Percentiles rank a stretch among this genome's conserved stretches.
Conservation (phyloP, 2,113 vertebrate species). For the Semnornis frantzii region DNA sequence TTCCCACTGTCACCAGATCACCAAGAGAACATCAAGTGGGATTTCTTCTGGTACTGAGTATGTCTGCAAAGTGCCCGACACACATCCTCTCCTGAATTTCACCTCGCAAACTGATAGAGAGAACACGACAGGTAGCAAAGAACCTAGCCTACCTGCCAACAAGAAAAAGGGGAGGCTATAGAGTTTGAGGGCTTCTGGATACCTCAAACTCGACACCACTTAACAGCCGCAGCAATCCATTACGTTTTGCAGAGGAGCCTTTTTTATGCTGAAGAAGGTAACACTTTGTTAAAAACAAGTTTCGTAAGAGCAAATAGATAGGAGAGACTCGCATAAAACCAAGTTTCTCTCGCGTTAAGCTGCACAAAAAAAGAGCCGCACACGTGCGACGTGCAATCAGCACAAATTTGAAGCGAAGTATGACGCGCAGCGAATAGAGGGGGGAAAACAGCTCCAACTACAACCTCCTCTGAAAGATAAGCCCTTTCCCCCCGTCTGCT, state of each 20-base stretch:
- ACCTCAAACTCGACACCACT: too few species aligned
- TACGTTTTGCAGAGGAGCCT: background rate
- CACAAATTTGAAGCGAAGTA: rapidly evolving
- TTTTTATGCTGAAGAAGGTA: background rate
- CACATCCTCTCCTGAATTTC: rapidly evolving
- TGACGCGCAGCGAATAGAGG: rapidly evolving
- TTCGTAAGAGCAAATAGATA: rapidly evolving
- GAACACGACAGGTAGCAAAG: background rate
- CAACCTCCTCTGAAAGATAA: background rate
- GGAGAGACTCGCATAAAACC: background rate
- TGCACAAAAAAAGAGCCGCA: background rate
- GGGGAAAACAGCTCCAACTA: background rate
- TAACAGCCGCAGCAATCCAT: background rate
- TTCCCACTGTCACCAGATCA: background rate
- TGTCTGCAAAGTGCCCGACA: background rate
- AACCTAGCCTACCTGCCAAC: background rate
- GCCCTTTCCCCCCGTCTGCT: background rate
- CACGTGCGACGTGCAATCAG: rapidly evolving
- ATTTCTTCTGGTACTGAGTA: background rate
- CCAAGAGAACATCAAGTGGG: rapidly evolving
- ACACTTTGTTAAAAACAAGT: background rate
- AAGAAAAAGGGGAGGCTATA: rapidly evolving
- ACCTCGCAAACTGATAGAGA: rapidly evolving
- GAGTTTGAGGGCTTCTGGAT: background rate
- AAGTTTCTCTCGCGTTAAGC: background rate